Conservation (phyloP, 2,888 invertebrate genomes). For the Sesamia inferens region DNA sequence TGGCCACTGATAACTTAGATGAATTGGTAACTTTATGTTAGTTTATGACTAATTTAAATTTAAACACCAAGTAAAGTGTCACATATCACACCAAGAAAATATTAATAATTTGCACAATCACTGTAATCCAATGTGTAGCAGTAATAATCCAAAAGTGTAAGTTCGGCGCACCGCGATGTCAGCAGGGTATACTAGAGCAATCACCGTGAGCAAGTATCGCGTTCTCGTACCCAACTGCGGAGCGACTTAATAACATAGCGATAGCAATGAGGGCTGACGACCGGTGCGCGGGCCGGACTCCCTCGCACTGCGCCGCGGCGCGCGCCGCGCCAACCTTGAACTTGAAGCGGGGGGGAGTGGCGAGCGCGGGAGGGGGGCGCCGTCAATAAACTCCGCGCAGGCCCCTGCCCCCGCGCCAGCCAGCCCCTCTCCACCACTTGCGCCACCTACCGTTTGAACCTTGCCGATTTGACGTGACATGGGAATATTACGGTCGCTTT, state of each 20-base stretch:
- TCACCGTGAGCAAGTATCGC: slow-evolving; percentile 80
- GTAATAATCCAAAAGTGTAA: slow-evolving; percentile 80
- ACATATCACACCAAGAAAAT: slow-evolving; percentile 77
- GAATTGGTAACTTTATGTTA: slow-evolving; percentile 84
- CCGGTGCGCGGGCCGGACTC: slow-evolving; percentile 90
- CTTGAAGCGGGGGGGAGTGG: slow-evolving; percentile 84
- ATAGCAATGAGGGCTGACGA: slow-evolving; percentile 87
- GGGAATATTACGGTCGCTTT: slow-evolving; percentile 70
- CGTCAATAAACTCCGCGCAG: slow-evolving; percentile 89
- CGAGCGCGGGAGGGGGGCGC: slow-evolving; percentile 84
- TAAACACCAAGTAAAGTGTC: slow-evolving; percentile 77
- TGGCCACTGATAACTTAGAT: slow-evolving; percentile 83
- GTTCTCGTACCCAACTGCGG: slow-evolving; percentile 81
- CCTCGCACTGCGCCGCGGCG: slow-evolving; percentile 90
- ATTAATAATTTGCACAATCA: slow-evolving; percentile 77
- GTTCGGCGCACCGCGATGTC: slow-evolving; percentile 74
- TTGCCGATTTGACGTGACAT: slow-evolving; percentile 74
- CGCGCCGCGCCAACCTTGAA: slow-evolving; percentile 91
- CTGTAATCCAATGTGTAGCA: slow-evolving; percentile 84
- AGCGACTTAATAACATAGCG: slow-evolving; percentile 84
- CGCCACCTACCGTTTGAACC: slow-evolving; percentile 71
- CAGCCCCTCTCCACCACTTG: slow-evolving; percentile 63
- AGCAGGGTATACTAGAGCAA: slow-evolving; percentile 74
- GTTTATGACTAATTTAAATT: slow-evolving; percentile 75
- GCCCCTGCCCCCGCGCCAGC: slow-evolving; percentile 82